Base-by-base conservation (phyloP, 2,797 vertebrate genomes). In the Protosalanx chinensis region DNA sequence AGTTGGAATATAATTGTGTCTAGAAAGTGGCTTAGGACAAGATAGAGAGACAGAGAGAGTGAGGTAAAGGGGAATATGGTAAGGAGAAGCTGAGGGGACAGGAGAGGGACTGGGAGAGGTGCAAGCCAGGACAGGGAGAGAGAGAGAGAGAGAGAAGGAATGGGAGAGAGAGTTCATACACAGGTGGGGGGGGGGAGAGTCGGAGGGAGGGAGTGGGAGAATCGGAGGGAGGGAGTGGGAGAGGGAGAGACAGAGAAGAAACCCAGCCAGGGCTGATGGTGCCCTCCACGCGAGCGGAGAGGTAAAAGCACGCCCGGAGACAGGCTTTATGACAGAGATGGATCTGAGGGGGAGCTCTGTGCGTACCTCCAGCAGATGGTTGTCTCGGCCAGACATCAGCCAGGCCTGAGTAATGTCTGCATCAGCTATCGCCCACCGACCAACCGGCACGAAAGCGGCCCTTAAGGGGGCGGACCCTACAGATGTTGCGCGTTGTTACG, bases 341-440 rank as follows among this genome's bases (percentile, higher is more conserved):
- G 83, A 92, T 91, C 80, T 87, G 82, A 81, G 67, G 68, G 81
- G 80, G n/a, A 82, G 83, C 87, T 80, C 69, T 82, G 89, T 83
- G 82, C 83, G 51, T 80, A 88, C 87, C 88, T 86, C 79, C 76
- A 84, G 87, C 91, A 92, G 90, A 92, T 91, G 89, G 85, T 84
- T 88, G 88, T 89, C 85, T 76, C 78, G 77, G 81, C 81, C 74
- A 1, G 56, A 80, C 73, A 23, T 86, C 86, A 78, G 83, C 74
- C 35, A 27, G 74, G 81, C 80, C 81, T 88, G 87, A 92, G 75
- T 87, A 88, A 92, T 91, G 83, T 76, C 84, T 69, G 74, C 81
- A 75, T 82, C 83, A 81, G 79, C 82, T 74, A 59, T 79, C 85
- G 20, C 69, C 82, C 79, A 70, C 77, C 83, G 53, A 53, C 81